phyloP scores from a whole-genome alignment of 2,888 invertebrate species.

The Drosophila ezoana region DNA sequence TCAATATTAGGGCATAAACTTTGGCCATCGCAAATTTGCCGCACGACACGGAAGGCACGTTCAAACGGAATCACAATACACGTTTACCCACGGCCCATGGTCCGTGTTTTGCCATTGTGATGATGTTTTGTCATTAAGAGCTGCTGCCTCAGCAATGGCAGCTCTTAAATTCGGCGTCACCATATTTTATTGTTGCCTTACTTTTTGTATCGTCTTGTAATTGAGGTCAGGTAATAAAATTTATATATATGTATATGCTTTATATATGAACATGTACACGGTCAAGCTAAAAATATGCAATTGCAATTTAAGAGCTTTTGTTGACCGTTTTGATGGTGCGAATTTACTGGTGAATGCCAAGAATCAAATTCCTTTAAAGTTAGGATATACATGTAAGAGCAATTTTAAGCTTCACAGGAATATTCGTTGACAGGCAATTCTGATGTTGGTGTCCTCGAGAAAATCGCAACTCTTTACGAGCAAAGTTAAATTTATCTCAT shows the following conservation, averaged over 20 bases:
- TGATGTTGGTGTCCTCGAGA: conserved; percentile 22
- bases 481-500: conserved; percentile 52
- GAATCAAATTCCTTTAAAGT: conserved; percentile 6
- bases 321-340: conserved; percentile 32
- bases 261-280: conserved; percentile 11
- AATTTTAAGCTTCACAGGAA: not conserved
- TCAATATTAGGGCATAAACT: conserved; percentile 69
- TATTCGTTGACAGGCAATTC: conserved; percentile 22
- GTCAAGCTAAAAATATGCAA: conserved; percentile 30
- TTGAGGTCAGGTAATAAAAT: conserved; percentile 65
- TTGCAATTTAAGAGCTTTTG: conserved; percentile 35
- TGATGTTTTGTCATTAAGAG: conserved; percentile 67
- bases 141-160: conserved; percentile 41
- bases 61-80: conserved; percentile 25
- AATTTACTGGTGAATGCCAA: conserved; percentile 10
- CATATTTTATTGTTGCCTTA: conserved; percentile 52
- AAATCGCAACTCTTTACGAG: conserved; percentile 54
- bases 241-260: conserved; percentile 8
- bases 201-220: conserved; percentile 48
- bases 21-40: conserved; percentile 47
- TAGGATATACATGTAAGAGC: not conserved
- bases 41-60: conserved; percentile 23
- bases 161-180: conserved; percentile 11
- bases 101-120: conserved; percentile 32
- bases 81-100: conserved; percentile 8